Evolutionary conservation across 1,140 invertebrate species (phyloP).

Genomic region (Druon quercuslanigerum): DNA sequence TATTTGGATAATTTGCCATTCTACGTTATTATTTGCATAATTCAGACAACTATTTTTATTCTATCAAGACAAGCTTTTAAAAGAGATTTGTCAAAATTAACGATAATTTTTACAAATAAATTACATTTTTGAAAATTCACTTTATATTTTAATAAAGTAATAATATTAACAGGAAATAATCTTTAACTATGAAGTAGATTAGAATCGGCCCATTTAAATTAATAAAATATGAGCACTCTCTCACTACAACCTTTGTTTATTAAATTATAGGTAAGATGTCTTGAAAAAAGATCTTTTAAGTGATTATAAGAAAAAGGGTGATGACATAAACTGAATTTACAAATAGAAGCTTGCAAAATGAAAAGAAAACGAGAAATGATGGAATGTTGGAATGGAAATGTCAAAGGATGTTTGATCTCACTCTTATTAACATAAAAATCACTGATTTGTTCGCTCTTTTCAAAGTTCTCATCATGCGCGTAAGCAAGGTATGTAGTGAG

Average conservation of each 20-base stretch:
- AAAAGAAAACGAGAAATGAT: not conserved
- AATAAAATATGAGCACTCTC: conserved; percentile 57
- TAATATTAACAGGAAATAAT: conserved; percentile 6
- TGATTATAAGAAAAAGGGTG: too few relatives aligned
- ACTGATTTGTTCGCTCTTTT: conserved; percentile 53
- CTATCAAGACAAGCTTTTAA: not conserved
- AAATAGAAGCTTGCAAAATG: not conserved
- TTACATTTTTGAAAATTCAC: conserved; percentile 28
- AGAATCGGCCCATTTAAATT: conserved; percentile 35
- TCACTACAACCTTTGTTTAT: conserved; percentile 63
- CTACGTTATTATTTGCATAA: conserved; percentile 35
- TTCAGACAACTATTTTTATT: conserved; percentile 37
- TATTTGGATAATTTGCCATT: conserved; percentile 18
- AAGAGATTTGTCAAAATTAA: not conserved
- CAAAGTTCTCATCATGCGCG: conserved; percentile 67
- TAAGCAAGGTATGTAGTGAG: conserved; percentile 71
- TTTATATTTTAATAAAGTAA: not conserved
- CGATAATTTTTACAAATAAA: conserved; percentile 31
- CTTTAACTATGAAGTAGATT: conserved; percentile 6
- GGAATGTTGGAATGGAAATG: not conserved
- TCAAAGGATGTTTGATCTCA: conserved; percentile 40
- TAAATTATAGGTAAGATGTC: conserved; percentile 4
- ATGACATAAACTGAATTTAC: not conserved
- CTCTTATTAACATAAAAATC: conserved; percentile 40
- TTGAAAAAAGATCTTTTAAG: too few relatives aligned